Evolutionary conservation across 2,888 invertebrate genomes (phyloP), one percentile per base, ranked within the genome.

Genomic region (Drosophila trichaetosa): DNA sequence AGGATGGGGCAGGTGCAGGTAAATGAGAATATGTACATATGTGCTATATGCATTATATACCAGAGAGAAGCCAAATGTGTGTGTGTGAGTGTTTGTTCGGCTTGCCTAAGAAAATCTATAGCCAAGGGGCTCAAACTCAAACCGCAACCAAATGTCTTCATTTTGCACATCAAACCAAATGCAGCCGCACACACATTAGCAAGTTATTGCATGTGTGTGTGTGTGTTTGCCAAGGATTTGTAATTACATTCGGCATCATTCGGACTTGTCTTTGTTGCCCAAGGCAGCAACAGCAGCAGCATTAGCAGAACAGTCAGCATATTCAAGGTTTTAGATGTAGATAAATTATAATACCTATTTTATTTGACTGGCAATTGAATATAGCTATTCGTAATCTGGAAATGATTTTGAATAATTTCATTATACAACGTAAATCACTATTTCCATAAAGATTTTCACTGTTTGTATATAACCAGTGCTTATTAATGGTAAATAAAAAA

Each of bases 111-210:
- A 87, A 87, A 85, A 87, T 87, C 85, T 86, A 83, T 79, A 82
- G 81, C 86, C 85, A 54, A 61, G 83, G 88, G 65, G 70, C 67
- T 62, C 73, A 78, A 78, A 75, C 86, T 73, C 80, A 72, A 86
- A 86, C 85, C 86, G 71, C 88, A 86, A 74, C 82, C 65, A 86
- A 86, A 86, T 86, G 85, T 86, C 85, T 86, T 86, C 80, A 86
- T 86, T 86, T 86, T 82, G 77, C 73, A 83, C 86, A 85, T 88
- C 86, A 83, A 88, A 82, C 79, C 83, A 74, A 87, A 76, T 86
- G 82, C 85, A 85, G 76, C 76, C 73, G 54, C 83, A 53, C 48
- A 52, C 54, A 52, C 53, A 51, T 46, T 46, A 46, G 24, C 46
- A 46, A 8, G 16, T 24, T 46, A 8, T 46, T 46, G 4, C 24